Conservation (phyloP, 2,888 invertebrate species). For the Deroplatys truncata region DNA sequence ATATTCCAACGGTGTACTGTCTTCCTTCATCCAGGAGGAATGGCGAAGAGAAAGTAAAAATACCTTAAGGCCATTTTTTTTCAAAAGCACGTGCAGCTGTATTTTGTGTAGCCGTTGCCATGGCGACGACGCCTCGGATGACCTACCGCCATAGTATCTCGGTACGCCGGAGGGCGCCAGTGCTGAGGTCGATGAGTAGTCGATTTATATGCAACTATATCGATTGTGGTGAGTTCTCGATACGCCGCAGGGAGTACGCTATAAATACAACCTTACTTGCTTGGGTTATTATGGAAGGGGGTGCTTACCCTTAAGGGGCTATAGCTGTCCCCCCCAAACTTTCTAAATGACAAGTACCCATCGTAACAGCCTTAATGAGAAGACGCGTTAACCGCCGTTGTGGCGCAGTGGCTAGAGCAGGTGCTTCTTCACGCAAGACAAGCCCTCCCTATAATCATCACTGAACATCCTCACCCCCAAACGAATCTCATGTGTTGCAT, state of each 20-base stretch:
- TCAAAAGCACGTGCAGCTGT: too few relatives aligned
- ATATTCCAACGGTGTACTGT: too few relatives aligned
- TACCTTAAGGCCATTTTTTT: too few relatives aligned
- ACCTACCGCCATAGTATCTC: not conserved
- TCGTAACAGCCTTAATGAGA: not conserved
- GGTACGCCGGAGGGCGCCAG: not conserved
- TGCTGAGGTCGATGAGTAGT: conserved; percentile 2
- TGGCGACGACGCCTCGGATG: not conserved
- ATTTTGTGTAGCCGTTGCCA: too few relatives aligned
- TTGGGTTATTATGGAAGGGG: not conserved
- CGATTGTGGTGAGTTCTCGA: conserved; percentile 2
- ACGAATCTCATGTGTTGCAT: too few relatives aligned
- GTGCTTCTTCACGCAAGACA: too few relatives aligned
- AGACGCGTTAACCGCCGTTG: not conserved
- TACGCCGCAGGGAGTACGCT: not conserved
- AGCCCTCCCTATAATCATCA: too few relatives aligned
- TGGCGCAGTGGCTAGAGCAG: not conserved
- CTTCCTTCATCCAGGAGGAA: too few relatives aligned
- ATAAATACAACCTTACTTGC: not conserved
- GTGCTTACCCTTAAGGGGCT: not conserved
- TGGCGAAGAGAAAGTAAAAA: too few relatives aligned
- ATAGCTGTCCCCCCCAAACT: not conserved
- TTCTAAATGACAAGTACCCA: not conserved
- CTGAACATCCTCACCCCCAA: too few relatives aligned
- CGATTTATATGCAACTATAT: conserved; percentile 10